These are phyloP conservation scores for Anoplophora glabripennis DNA, from an alignment of 1,140 invertebrate species.

Conservation along the genomic window DNA sequence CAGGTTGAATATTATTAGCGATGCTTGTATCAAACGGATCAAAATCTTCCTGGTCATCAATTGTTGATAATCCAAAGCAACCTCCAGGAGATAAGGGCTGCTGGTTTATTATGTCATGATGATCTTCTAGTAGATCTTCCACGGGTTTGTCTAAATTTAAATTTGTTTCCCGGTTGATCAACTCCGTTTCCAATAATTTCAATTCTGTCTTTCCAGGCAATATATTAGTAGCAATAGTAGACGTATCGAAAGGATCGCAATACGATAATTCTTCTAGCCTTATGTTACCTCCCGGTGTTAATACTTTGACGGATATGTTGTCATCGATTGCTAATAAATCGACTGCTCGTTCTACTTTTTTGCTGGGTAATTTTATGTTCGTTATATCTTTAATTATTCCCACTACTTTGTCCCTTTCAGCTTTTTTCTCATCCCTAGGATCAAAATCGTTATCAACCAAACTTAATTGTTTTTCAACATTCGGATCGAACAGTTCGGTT, in stretches of 20 bases:
- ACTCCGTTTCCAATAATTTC: constrained; percentile 71
- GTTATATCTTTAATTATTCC: constrained; percentile 35
- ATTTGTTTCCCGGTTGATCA: constrained; percentile 38
- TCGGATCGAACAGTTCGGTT: constrained; percentile 61
- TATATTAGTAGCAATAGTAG: constrained; percentile 66
- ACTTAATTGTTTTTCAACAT: constrained; percentile 51
- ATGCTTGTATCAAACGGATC: constrained; percentile 69
- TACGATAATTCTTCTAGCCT: constrained; percentile 48
- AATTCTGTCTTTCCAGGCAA: constrained; percentile 74
- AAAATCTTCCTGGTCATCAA: constrained; percentile 46
- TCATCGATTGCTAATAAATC: constrained; percentile 61
- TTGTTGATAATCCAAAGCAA: background rate
- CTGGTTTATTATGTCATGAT: constrained; percentile 23
- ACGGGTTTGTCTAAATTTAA: background rate
- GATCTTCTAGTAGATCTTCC: constrained; percentile 23
- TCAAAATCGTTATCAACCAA: constrained; percentile 62
- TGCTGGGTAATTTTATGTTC: constrained; percentile 34
- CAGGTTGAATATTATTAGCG: constrained; percentile 55
- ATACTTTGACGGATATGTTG: constrained; percentile 58
- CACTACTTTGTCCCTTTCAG: constrained; percentile 45
- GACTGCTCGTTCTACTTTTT: constrained; percentile 39
- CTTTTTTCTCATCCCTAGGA: constrained; percentile 48
- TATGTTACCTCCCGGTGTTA: constrained; percentile 53
- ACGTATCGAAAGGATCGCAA: constrained; percentile 78
- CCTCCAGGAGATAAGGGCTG: constrained; percentile 51